phyloP scores from a whole-genome alignment of 35 echinoderm and acorn worm species.

The Nesometra sesokonis region DNA sequence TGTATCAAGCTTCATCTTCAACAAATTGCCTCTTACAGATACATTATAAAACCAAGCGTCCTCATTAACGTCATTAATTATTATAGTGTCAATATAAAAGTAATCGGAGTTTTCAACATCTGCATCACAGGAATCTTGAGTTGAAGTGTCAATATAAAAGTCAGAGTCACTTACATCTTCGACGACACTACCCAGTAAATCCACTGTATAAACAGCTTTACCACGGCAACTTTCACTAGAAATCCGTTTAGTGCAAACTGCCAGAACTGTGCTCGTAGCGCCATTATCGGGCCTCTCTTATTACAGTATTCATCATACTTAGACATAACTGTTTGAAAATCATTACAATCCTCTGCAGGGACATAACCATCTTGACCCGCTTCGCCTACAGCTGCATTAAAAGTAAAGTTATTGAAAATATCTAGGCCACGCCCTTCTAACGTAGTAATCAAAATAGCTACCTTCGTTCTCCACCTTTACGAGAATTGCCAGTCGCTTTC shows the following conservation, averaged over 20 bases:
- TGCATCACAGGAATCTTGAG: no score
- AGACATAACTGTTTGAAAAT: not conserved
- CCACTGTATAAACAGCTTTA: not conserved
- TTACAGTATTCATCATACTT: constrained; percentile 1
- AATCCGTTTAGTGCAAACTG: not conserved
- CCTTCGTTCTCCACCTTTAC: not conserved
- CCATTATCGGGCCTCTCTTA: not conserved
- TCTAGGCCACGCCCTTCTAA: not conserved
- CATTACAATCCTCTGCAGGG: not conserved
- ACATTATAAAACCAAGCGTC: not conserved
- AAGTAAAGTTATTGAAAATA: not conserved
- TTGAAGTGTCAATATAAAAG: no score
- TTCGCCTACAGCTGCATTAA: not conserved
- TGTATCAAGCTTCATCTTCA: constrained; percentile 6
- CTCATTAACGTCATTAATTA: not conserved
- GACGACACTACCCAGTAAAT: not conserved
- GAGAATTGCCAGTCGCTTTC: not conserved
- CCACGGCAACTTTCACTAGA: not conserved
- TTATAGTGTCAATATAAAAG: not conserved
- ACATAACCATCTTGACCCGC: not conserved
- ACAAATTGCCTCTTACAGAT: not conserved
- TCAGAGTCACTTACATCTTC: no score
- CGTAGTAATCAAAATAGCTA: not conserved
- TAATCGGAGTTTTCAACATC: not conserved
- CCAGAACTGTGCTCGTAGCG: not conserved